phyloP scores from a whole-genome alignment of 2,113 vertebrate species.

The Galbula dea region DNA sequence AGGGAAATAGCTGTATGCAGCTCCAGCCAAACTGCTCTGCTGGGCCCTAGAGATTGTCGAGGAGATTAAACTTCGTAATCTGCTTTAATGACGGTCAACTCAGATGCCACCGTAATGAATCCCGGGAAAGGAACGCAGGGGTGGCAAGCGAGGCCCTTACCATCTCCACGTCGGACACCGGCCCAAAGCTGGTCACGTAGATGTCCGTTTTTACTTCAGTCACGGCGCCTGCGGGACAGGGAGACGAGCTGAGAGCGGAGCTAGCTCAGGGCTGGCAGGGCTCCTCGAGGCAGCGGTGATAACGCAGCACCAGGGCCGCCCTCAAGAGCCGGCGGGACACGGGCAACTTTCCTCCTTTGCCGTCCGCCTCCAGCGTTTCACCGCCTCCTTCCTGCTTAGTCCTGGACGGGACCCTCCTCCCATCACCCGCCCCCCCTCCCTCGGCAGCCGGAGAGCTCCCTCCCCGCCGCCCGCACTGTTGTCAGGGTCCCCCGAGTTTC shows the following conservation, averaged over 20 bases:
- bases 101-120: constrained; percentile 78
- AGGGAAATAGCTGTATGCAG: background rate
- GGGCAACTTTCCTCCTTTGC: background rate
- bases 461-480: background rate
- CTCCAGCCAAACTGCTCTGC: constrained; percentile 30
- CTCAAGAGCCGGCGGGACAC: background rate
- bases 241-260: background rate
- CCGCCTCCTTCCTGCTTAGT: background rate
- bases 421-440: too few relatives aligned
- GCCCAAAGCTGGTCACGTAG: constrained; percentile 94
- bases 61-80: constrained; percentile 81
- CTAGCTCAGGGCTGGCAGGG: background rate
- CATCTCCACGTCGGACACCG: constrained; percentile 95
- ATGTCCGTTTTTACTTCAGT: constrained; percentile 96
- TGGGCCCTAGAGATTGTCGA: constrained; percentile 72
- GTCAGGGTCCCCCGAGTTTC: background rate
- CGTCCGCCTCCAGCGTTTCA: background rate
- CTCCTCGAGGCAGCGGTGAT: background rate
- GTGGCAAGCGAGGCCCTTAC: constrained; percentile 61
- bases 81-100: constrained; percentile 79
- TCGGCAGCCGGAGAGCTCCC: background rate
- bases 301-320: background rate
- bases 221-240: constrained; percentile 78
- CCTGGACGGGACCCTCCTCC: background rate
- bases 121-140: background rate